A percentile compares a stretch with the other conserved stretches of the same genome.
phyloP scores from a whole-genome alignment of 2,888 invertebrate species.

The Mycalesis mineus region DNA sequence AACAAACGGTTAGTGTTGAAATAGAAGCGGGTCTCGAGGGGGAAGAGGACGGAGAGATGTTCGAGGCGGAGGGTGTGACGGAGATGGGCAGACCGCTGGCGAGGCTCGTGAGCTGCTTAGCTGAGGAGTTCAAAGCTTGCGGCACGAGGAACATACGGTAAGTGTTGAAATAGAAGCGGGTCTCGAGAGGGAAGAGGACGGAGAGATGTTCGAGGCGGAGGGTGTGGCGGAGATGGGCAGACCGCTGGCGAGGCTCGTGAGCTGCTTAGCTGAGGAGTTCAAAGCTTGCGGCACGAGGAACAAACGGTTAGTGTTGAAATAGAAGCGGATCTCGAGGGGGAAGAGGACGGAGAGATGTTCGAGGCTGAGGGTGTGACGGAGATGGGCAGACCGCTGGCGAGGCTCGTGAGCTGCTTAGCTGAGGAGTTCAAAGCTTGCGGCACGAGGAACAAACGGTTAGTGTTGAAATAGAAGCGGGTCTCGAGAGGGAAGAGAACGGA shows the following conservation, averaged over 20 bases:
- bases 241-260: slow-evolving; percentile 55
- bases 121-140: slow-evolving; percentile 61
- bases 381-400: slow-evolving; percentile 57
- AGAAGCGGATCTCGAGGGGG: slow-evolving; percentile 50
- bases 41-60: slow-evolving; percentile 44
- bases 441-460: slow-evolving; percentile 62
- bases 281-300: slow-evolving; percentile 59
- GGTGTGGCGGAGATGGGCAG: slow-evolving; percentile 55
- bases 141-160: slow-evolving; percentile 64
- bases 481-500: no score
- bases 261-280: slow-evolving; percentile 60
- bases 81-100: slow-evolving; percentile 62
- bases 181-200: slow-evolving; percentile 48
- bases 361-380: slow-evolving; percentile 50
- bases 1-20: slow-evolving; percentile 59
- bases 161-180: slow-evolving; percentile 51
- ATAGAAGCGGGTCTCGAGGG: slow-evolving; percentile 50
- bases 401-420: slow-evolving; percentile 50
- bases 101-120: slow-evolving; percentile 50
- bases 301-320: slow-evolving; percentile 61
- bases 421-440: slow-evolving; percentile 65
- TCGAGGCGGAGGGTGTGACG: slow-evolving; percentile 44
- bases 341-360: slow-evolving; percentile 41
- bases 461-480: no score
- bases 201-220: slow-evolving; percentile 40